These are phyloP conservation scores for Palaemon carinicauda DNA, from an alignment of 1,140 invertebrate species.

Conservation along the genomic window DNA sequence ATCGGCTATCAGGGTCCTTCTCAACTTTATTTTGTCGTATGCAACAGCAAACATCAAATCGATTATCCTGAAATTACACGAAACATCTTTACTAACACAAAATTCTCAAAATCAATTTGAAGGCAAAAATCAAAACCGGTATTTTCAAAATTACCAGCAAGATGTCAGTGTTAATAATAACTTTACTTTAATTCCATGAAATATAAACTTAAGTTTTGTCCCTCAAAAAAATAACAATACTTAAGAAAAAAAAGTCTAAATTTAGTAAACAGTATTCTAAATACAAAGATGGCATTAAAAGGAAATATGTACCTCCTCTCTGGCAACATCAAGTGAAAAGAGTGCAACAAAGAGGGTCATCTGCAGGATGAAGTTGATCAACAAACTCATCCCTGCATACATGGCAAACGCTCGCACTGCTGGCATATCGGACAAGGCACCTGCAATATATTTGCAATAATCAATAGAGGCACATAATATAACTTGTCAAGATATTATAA, in stretches of 20 bases:
- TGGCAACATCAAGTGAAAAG: constrained; percentile 69
- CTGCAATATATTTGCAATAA: constrained; percentile 62
- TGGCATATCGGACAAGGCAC: constrained; percentile 72
- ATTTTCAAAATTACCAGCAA: too few relatives aligned
- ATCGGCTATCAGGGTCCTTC: constrained; percentile 50
- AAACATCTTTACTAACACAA: not conserved
- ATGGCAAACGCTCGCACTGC: constrained; percentile 73
- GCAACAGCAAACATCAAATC: constrained; percentile 69
- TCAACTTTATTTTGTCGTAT: constrained; percentile 59
- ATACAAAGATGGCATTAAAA: too few relatives aligned
- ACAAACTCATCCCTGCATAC: constrained; percentile 71
- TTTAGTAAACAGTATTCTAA: too few relatives aligned
- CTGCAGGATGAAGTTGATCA: constrained; percentile 73
- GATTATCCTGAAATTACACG: constrained; percentile 63
- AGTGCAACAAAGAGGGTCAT: constrained; percentile 71
- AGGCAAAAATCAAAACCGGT: too few relatives aligned
- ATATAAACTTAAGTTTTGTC: too few relatives aligned
- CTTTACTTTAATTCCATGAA: too few relatives aligned
- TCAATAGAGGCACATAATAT: not conserved
- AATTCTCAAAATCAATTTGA: not conserved
- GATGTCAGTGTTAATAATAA: too few relatives aligned
- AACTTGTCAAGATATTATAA: not conserved
- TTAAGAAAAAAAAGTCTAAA: too few relatives aligned
- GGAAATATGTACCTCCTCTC: constrained; percentile 52
- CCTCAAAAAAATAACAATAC: too few relatives aligned